A percentile compares a stretch with the other conserved stretches of the same genome.
Conservation (phyloP, 2,113 vertebrate species). For the Bos javanicus region DNA sequence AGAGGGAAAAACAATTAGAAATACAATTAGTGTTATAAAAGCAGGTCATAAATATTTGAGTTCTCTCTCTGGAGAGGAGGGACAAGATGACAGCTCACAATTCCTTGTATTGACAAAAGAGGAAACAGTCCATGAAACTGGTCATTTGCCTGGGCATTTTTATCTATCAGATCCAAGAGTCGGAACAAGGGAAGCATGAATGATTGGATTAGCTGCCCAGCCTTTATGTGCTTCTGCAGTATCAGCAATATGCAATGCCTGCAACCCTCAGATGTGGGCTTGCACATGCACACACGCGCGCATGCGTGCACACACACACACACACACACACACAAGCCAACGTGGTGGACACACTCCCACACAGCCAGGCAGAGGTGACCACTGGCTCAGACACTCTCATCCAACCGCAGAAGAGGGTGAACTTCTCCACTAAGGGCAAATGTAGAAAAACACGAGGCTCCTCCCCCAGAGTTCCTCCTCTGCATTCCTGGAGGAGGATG, state of each 20-base stretch:
- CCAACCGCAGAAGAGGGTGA: background rate
- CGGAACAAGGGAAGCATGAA: constrained; percentile 68
- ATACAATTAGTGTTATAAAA: constrained; percentile 76
- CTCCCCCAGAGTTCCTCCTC: background rate
- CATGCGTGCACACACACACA: background rate
- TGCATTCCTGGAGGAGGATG: background rate
- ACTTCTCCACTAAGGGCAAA: background rate
- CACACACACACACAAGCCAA: background rate
- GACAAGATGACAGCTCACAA: constrained; percentile 63
- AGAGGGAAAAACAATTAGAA: constrained; percentile 77
- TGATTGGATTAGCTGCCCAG: constrained; percentile 50
- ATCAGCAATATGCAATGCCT: constrained; percentile 52
- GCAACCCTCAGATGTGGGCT: background rate
- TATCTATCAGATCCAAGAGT: constrained; percentile 63
- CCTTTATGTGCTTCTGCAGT: background rate
- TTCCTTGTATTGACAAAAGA: constrained; percentile 69
- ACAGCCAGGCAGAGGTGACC: background rate
- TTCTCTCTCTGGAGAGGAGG: constrained; percentile 61
- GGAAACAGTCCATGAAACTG: constrained; percentile 77
- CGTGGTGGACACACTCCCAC: rapidly evolving
- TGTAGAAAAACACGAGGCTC: background rate
- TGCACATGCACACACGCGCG: rapidly evolving
- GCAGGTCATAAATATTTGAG: constrained; percentile 71
- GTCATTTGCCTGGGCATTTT: constrained; percentile 71
- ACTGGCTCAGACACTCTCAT: background rate